Evolutionary conservation across 2,797 vertebrate species (phyloP), one percentile per base, ranked within the genome.

Genomic region (Lepilemur ruficaudatus): DNA sequence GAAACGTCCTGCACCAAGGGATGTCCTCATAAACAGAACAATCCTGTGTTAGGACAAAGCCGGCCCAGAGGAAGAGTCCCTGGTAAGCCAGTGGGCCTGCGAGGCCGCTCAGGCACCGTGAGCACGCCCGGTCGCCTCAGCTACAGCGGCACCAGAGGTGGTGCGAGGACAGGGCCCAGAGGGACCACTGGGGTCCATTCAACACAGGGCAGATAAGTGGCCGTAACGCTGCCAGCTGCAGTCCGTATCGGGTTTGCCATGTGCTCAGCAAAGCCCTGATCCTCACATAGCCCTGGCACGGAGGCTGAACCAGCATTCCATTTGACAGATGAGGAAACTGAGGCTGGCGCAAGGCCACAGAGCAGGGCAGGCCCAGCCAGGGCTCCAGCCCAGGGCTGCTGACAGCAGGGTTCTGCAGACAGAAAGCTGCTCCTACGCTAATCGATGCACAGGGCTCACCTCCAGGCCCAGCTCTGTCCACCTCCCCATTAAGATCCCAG

Each of bases 1-100:
- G 98, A 95, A 98, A 97, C 38, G 85, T 97, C 97, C 97, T 95
- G 95, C 80, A 96, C 93, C 61, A 13, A 97, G 70, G 97, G 94
- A 93, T 91, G 65, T 97, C 97, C 97, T 22, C 96, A 80, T 41
- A 85, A 97, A 97, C 96, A 97, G 97, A 97, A 98, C 90, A 98
- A 96, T 97, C 97, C 97, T 94, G 88, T 96, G 95, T 86, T 86
- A 89, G 98, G 97, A 76, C 94, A 32, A 61, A 43, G 90, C 67
- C 1, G 0, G 69, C 41, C 20, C 2, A 48, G 59, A 11, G 61
- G 97, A 89, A 69, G 57, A 28, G 84, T 20, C 96, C 86, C 57
- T 17, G 72, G 43, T 63, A 41, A 69, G 67, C 78, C 22, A 63
- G 78, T 0, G 82, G 96, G 95, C 79, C 96, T 48, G 4, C 0